Evolutionary conservation across 2,113 vertebrate species (phyloP), one percentile per base, ranked within the genome.

Genomic region (Irena cyanogastra): DNA sequence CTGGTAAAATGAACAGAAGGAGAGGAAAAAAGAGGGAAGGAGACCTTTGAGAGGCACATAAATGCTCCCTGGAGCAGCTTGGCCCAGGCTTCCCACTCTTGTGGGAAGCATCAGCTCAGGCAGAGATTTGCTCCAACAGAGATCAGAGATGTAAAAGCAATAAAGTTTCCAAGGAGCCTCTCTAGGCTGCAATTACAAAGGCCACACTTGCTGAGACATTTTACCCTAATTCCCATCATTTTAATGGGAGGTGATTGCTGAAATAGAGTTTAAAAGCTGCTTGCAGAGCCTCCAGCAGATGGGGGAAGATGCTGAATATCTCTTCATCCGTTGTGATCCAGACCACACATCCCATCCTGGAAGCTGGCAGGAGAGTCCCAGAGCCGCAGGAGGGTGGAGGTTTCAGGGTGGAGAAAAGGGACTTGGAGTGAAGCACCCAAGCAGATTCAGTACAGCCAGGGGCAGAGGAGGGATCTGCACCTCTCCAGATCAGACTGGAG

Each of bases 1-100:
- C 44, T 91, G 64, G 83, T 85, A 60, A 95, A 93, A 93, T 88
- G 90, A 95, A 88, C 75, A 90, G 35, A 76, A 71, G 33, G 61
- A 20, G 17, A 54, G 33, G 49, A 17, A 4, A 18, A 13, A 79
- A 63, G 41, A 83, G 19, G 45, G 64, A 74, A 72, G 49, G 74
- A 87, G 84, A 87, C 93, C 83, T 94, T 66, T 52, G 49, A 85
- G 71, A 77, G 71, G 63, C 54, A 69, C 0, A 0, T 68, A 70
- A 92, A 49, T 39, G 63, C 68, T 92, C 89, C 59, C 13, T 11
- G 10, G 33, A 77, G 64, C 45, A 33, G 33, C 56, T 70, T 9
- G 28, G 41, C 24, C 27, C 0, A 0, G 37, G 30, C 57, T 90
- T 71, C 77, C 60, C 2, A 5, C 47, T 87, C 65, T 57, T 1